Evolutionary conservation across 2,888 invertebrate species (phyloP), one percentile per base, ranked within the genome.

Genomic region (Mystacides longicornis): DNA sequence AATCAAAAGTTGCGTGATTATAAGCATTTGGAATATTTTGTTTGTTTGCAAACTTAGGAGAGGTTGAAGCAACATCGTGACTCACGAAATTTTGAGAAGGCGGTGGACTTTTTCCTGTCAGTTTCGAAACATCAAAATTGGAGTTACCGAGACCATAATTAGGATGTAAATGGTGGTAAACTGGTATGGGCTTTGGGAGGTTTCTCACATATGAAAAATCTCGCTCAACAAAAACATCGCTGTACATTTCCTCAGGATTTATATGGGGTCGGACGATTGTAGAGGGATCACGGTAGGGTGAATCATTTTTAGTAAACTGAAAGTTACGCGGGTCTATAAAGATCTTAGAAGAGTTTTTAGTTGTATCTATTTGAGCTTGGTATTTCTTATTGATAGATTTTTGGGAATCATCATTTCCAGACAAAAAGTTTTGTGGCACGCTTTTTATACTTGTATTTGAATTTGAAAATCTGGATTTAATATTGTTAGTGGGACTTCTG

Each of bases 401-500:
- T 27, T 27, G 27, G 7, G 11, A 27, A 37, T 37, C 37, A 31
- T 23, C 50, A 20, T 50, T 33, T 11, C 57, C 53, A 42, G 51
- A 51, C 48, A 60, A 51, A 37, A 60, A 60, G 42, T 60, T 55
- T 56, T 74, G 73, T 1, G 73, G 73, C 9, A 74, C 73, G n/a
- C 74, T 74, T 62, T 71, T 71, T 16, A 74, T 74, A 63, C 73
- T 73, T 3, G 71, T 69, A 64, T 73, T 74, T 14, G 74, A 74
- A 47, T 72, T 73, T 56, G 73, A 74, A 2, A 74, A 64, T 58
- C 71, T 71, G 22, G 68, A 69, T 16, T 50, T 27, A 11, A 59
- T 54, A 22, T 57, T 46, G 47, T 52, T 56, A 14, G 27, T 20
- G 4, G 45, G 3, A 23, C 22, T 37, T 53, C 49, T 52, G 4